Evolutionary conservation across 2,888 invertebrate species (phyloP).

Genomic region (Clusia tigrina): DNA sequence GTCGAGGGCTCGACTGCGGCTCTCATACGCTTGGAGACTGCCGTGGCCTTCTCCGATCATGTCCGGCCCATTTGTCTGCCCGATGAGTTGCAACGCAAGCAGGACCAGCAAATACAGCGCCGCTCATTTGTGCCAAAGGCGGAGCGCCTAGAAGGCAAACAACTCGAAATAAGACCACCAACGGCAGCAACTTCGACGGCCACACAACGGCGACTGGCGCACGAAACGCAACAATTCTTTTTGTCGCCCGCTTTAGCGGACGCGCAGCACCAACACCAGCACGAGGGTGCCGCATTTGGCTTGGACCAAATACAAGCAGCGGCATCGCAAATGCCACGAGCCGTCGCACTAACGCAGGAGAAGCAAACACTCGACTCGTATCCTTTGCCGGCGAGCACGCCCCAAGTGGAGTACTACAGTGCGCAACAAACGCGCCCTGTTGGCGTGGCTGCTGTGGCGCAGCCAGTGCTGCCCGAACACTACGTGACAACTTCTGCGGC

Average conservation of each 20-base stretch:
- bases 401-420: conserved; percentile 57
- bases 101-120: conserved; percentile 49
- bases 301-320: conserved; percentile 45
- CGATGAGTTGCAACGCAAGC: conserved; percentile 65
- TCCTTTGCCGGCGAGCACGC: conserved; percentile 59
- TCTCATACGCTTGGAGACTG: conserved; percentile 79
- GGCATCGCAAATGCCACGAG: conserved; percentile 54
- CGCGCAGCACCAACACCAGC: conserved; percentile 18
- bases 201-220: conserved; percentile 44
- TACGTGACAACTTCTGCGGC: not conserved
- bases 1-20: conserved; percentile 89
- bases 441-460: conserved; percentile 21
- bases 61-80: conserved; percentile 84
- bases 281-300: conserved; percentile 24
- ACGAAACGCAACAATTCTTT: conserved; percentile 62
- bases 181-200: conserved; percentile 22
- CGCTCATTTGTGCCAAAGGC: conserved; percentile 58
- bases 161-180: conserved; percentile 25
- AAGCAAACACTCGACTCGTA: conserved; percentile 46
- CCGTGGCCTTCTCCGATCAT: conserved; percentile 80
- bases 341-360: conserved; percentile 54
- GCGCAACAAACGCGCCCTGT: conserved; percentile 24
- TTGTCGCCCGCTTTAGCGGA: conserved; percentile 48
- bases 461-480: conserved; percentile 20
- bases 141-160: conserved; percentile 52